These are phyloP conservation scores for Cyphomyrus plagiostoma DNA, from an alignment of 2,113 vertebrate species.

Conservation along the genomic window DNA sequence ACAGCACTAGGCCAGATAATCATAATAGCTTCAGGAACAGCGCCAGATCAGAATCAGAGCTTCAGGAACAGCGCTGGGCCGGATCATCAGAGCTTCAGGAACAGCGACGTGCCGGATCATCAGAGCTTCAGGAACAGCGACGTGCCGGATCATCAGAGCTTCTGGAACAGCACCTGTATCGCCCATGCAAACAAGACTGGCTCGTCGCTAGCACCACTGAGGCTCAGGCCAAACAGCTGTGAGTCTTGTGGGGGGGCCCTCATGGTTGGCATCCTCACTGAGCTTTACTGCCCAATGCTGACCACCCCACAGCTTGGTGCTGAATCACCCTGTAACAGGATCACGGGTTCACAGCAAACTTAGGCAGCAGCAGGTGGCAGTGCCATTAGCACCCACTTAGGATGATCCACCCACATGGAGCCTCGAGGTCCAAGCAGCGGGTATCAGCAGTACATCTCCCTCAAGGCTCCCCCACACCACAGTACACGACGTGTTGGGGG, in stretches of 20 bases:
- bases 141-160: neutral
- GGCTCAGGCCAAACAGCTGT: neutral
- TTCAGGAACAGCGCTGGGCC: neutral
- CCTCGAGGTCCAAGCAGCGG: neutral
- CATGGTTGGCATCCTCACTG: neutral
- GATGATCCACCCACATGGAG: neutral
- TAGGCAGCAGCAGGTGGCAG: neutral
- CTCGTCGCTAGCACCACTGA: neutral
- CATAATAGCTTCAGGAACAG: neutral
- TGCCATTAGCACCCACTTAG: neutral
- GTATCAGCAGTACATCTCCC: neutral
- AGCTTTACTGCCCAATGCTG: neutral
- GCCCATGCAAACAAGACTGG: neutral
- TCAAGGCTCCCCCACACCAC: neutral
- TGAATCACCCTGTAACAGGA: neutral
- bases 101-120: accelerated
- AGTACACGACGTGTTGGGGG: neutral
- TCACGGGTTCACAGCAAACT: neutral
- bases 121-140: neutral
- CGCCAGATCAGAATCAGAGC: accelerated
- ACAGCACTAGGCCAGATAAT: too few relatives aligned
- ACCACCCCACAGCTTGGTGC: neutral
- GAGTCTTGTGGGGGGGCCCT: neutral
- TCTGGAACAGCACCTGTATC: neutral
- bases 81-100: neutral